phyloP scores from a whole-genome alignment of 2,797 vertebrate species.

The Discoglossus pictus region DNA sequence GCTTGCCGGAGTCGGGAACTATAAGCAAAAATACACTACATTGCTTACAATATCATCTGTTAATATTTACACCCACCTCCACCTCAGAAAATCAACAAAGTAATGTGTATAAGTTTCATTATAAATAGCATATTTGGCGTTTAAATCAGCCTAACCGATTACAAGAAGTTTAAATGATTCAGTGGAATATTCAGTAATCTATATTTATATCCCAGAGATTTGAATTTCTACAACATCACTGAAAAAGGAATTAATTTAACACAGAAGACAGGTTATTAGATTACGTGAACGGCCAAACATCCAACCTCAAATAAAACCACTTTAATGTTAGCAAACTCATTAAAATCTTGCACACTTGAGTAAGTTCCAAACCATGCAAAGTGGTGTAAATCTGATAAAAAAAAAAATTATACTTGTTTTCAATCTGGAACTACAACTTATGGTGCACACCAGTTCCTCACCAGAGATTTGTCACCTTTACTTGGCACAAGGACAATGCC shows the following conservation, averaged over 20 bases:
- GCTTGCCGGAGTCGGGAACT: constrained; percentile 76
- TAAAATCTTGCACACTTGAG: constrained; percentile 17
- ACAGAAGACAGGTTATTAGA: constrained; percentile 40
- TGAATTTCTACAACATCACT: no score
- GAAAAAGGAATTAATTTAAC: constrained; percentile 9
- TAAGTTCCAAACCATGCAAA: constrained; percentile 71
- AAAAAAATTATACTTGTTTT: constrained; percentile 65
- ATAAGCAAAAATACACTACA: constrained; percentile 45
- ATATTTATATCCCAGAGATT: no score
- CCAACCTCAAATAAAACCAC: constrained; percentile 9
- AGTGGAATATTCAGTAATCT: no score
- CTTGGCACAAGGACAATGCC: constrained; percentile 98
- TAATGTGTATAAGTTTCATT: no score
- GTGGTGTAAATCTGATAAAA: constrained; percentile 65
- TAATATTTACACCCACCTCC: no score
- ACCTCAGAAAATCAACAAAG: no score
- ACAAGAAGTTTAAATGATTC: no score
- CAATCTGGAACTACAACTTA: constrained; percentile 66
- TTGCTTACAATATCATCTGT: no score
- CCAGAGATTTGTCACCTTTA: constrained; percentile 88
- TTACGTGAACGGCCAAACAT: constrained; percentile 11
- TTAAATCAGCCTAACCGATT: no score
- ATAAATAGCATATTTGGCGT: no score
- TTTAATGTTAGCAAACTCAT: constrained; percentile 40
- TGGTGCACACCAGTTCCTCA: constrained; percentile 89